phyloP scores from a whole-genome alignment of 2,113 vertebrate species.

The Alligator sinensis region DNA sequence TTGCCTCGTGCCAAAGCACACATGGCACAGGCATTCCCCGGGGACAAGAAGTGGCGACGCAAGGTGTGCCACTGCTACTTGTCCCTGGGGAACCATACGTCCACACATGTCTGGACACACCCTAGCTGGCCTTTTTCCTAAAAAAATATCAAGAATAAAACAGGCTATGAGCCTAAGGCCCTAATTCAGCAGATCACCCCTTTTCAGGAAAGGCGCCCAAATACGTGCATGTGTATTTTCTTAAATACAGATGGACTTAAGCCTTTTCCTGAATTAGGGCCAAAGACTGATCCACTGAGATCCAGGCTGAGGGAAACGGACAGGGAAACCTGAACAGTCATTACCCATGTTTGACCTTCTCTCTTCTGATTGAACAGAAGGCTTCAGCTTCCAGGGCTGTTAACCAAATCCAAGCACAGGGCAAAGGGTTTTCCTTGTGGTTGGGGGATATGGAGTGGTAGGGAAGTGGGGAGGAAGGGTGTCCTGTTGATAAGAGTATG shows the following conservation, averaged over 20 bases:
- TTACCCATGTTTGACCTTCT: background rate
- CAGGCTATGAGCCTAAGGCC: fast-evolving
- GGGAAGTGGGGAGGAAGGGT: background rate
- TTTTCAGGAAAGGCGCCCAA: background rate
- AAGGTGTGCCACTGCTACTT: too few species aligned
- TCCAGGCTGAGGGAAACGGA: background rate
- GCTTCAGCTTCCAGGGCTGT: background rate
- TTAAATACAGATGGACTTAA: background rate
- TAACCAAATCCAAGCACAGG: background rate
- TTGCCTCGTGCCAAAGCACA: too few species aligned
- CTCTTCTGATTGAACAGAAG: background rate
- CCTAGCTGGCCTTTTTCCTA: background rate
- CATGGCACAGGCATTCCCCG: too few species aligned
- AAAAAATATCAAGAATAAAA: background rate
- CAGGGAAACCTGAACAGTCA: background rate
- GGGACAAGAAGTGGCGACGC: too few species aligned
- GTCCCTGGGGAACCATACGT: too few species aligned
- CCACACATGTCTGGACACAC: background rate
- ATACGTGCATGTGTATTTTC: background rate
- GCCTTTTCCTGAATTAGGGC: background rate
- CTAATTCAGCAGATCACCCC: background rate
- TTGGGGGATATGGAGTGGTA: too few species aligned
- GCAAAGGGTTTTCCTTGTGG: background rate
- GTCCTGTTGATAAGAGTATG: background rate
- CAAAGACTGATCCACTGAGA: background rate